These are phyloP conservation scores for Diadromus collaris DNA, from an alignment of 2,888 invertebrate genomes.

Conservation along the genomic window DNA sequence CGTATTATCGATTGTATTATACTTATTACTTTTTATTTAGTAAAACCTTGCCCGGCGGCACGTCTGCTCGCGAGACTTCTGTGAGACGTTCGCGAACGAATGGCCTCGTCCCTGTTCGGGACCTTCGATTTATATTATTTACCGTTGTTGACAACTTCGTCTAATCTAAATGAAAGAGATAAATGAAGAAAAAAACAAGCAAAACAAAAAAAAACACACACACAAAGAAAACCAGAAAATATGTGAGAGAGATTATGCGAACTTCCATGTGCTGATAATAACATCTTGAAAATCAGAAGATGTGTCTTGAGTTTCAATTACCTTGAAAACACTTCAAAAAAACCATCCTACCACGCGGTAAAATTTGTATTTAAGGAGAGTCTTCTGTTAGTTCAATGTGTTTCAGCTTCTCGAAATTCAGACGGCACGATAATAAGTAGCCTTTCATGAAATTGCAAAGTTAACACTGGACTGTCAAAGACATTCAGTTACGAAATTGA, in stretches of 20 bases:
- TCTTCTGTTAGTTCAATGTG: not conserved
- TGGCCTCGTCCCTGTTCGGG: conserved; percentile 37
- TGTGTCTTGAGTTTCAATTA: conserved; percentile 38
- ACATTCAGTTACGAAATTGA: no score
- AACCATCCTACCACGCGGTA: not conserved
- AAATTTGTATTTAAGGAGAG: not conserved
- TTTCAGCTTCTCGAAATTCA: no score
- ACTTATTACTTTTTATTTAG: conserved; percentile 63
- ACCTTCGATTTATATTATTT: conserved; percentile 66
- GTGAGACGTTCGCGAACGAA: conserved; percentile 24
- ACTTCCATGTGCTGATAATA: conserved; percentile 79
- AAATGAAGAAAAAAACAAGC: not conserved
- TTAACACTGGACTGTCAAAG: no score
- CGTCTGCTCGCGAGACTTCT: conserved; percentile 38
- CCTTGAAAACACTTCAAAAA: not conserved
- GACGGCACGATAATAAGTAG: no score
- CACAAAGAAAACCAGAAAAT: conserved; percentile 51
- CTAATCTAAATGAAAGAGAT: conserved; percentile 63
- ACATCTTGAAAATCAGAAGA: conserved; percentile 73
- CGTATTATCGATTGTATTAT: conserved; percentile 77
- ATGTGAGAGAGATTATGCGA: conserved; percentile 61
- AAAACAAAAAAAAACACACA: conserved; percentile 4
- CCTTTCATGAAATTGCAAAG: no score
- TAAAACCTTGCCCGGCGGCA: conserved; percentile 45
- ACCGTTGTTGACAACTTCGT: conserved; percentile 72